Percentiles rank a stretch among this genome's conserved stretches.
These are phyloP conservation scores for Trididemnum clinides DNA, from an alignment of 23 tunicate genomes.

Conservation along the genomic window DNA sequence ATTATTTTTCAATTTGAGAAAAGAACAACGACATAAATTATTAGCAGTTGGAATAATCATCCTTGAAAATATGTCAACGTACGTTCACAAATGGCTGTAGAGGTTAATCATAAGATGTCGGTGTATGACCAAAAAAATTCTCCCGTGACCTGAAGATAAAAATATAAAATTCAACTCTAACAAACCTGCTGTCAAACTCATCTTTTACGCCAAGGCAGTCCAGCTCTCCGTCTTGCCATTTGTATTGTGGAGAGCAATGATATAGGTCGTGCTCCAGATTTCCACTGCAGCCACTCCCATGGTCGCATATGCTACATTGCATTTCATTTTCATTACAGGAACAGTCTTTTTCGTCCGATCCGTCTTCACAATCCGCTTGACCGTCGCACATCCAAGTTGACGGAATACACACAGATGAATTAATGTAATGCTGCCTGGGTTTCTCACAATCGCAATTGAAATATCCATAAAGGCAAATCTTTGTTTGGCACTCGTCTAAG, in stretches of 20 bases:
- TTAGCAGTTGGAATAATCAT: too few species aligned
- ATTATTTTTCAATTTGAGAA: too few species aligned
- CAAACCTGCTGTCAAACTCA: too few species aligned
- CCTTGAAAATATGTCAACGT: too few species aligned
- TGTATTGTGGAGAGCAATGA: background rate
- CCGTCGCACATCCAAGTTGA: conserved; percentile 25
- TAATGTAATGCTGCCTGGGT: background rate
- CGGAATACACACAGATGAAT: background rate
- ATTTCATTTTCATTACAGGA: background rate
- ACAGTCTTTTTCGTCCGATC: background rate
- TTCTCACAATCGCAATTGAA: conserved; percentile 20
- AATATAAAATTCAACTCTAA: too few species aligned
- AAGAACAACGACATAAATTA: too few species aligned
- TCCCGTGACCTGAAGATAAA: too few species aligned
- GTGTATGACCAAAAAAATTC: too few species aligned
- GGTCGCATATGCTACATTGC: conserved; percentile 10
- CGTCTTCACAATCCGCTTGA: background rate
- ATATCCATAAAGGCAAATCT: background rate
- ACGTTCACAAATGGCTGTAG: too few species aligned
- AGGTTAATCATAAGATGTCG: too few species aligned
- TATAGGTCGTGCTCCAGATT: background rate
- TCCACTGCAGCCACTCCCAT: conserved; percentile 22
- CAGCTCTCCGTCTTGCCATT: background rate
- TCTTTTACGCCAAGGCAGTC: conserved; percentile 8
- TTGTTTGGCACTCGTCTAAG: conserved; percentile 20